Conservation (phyloP, 2,113 vertebrate genomes). For the Cebidichthys violaceus region DNA sequence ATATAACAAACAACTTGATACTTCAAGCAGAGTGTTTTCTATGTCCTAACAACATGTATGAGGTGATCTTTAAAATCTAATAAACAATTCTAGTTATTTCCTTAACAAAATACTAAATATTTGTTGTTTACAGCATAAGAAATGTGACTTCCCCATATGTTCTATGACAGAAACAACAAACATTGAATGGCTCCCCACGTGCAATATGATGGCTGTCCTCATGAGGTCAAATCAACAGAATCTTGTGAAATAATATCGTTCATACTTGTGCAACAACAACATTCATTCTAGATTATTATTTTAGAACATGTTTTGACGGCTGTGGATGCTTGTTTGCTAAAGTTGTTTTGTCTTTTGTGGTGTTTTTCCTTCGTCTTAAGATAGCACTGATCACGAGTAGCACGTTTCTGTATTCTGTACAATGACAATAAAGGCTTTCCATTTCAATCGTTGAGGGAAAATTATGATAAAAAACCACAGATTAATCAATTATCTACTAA, state of each 20-base stretch:
- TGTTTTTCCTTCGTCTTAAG: not conserved
- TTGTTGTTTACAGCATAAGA: not conserved
- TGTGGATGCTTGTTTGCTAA: not conserved
- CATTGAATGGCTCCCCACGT: not conserved
- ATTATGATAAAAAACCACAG: not conserved
- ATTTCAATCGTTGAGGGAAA: not conserved
- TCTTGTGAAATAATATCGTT: not conserved
- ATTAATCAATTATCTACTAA: not conserved
- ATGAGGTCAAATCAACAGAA: not conserved
- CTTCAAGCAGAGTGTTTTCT: too few relatives aligned
- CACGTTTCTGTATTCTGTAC: not conserved
- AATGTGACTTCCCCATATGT: not conserved
- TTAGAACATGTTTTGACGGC: not conserved
- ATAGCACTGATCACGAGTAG: not conserved
- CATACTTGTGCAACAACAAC: not conserved
- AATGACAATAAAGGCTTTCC: not conserved
- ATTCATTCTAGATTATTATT: not conserved
- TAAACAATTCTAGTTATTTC: too few relatives aligned
- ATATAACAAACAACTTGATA: too few relatives aligned
- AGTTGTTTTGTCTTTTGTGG: not conserved
- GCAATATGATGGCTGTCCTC: not conserved
- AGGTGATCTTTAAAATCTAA: too few relatives aligned
- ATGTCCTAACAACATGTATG: too few relatives aligned
- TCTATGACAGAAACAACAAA: not conserved
- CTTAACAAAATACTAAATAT: not conserved